Evolutionary conservation across 2,113 vertebrate species (phyloP), one percentile per base, ranked within the genome.

Genomic region (Heterochromis multidens): DNA sequence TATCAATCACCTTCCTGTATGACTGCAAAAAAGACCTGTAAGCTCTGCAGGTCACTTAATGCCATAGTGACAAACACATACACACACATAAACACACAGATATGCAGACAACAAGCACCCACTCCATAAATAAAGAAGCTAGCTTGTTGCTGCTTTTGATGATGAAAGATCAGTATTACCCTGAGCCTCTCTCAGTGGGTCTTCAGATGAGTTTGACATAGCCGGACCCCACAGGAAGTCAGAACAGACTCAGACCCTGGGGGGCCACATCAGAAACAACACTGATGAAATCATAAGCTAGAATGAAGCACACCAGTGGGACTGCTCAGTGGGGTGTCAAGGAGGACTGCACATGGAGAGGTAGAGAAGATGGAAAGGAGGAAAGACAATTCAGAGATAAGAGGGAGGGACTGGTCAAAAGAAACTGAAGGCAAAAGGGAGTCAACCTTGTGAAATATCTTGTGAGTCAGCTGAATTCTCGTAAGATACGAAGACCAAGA

Each of bases 191-290:
- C 82, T 63, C 52, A 35, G n/a, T 70, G 76, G 82, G 33, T 61
- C 82, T 82, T 87, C 67, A 84, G 72, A 80, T 80, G 87, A 87
- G 62, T 16, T 16, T 70, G 86, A 67, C 87, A 83, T 10, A 23
- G 63, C 16, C 33, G 49, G 72, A 65, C 49, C 83, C 40, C 11
- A 29, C 77, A 78, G 77, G 91, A 89, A 90, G 89, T 86, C 84
- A 90, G 76, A 25, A 3, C 14, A 52, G 90, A n/a, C 77, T 80
- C 80, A 61, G 62, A 62, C n/a, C 52, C 2, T 16, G 4, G 19
- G 74, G 19, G 85, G n/a, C 29, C 59, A 33, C 46, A 72, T 90
- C 80, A 87, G 31, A 85, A 49, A n/a, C 61, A 78, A 85, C 77
- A 88, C 31, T 7, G 58, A 65, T 65, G 14, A 76, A 77, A 88